A percentile compares a stretch with the other conserved stretches of the same genome.
Evolutionary conservation across 2,797 vertebrate genomes (phyloP).

Genomic region (Spinus olivaceus): DNA sequence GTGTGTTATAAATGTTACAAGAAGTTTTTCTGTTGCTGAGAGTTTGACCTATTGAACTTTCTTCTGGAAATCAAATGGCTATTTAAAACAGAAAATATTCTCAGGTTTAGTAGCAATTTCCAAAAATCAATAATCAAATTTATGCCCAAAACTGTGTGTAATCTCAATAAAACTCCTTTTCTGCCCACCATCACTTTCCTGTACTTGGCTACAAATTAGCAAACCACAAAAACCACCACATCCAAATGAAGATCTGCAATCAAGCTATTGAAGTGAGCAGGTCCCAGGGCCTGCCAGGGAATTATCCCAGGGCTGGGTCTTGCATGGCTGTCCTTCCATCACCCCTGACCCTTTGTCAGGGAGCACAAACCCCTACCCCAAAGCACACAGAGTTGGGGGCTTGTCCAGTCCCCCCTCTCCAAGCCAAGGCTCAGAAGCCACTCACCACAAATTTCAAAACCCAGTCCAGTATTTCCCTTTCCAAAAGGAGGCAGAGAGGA

Average conservation of each 20-base stretch:
- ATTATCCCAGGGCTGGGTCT: not conserved
- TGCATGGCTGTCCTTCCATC: not conserved
- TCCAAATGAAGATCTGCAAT: not conserved
- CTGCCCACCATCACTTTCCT: not conserved
- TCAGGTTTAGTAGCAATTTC: not conserved
- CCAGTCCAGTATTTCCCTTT: not conserved
- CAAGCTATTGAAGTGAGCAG: rapidly evolving
- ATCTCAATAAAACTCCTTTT: not conserved
- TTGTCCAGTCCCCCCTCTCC: not conserved
- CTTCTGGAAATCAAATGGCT: not conserved
- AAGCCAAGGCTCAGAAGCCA: not conserved
- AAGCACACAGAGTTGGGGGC: not conserved
- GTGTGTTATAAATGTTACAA: not conserved
- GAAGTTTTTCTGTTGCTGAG: not conserved
- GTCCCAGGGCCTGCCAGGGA: not conserved
- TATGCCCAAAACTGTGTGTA: not conserved
- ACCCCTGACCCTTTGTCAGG: not conserved
- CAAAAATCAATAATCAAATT: not conserved
- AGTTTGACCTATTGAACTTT: not conserved
- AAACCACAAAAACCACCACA: not conserved
- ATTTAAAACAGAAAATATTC: not conserved
- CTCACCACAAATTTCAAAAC: not conserved
- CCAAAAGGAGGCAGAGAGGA: not conserved
- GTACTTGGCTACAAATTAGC: not conserved
- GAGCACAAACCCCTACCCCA: not conserved